Evolutionary conservation across 2,888 invertebrate species (phyloP).

Genomic region (Thereva nobilitata): DNA sequence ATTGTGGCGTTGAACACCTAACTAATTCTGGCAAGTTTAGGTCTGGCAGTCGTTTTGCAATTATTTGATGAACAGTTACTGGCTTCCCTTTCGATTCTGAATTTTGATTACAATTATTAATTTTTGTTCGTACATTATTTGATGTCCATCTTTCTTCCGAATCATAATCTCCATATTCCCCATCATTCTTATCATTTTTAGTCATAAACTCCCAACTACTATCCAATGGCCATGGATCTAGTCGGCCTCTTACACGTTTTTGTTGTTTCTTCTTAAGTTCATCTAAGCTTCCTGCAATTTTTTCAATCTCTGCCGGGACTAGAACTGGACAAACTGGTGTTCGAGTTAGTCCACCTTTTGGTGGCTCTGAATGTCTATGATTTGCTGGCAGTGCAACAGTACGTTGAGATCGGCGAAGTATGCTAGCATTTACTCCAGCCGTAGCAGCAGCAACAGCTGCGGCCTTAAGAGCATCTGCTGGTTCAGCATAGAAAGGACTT

Average conservation of each 20-base stretch:
- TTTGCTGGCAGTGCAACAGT: constrained; percentile 56
- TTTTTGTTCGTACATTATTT: constrained; percentile 39
- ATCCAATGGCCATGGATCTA: constrained; percentile 79
- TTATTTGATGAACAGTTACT: constrained; percentile 77
- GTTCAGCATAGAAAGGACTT: constrained; percentile 88
- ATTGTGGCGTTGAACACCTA: constrained; percentile 63
- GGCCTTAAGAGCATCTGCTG: constrained; percentile 77
- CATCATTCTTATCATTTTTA: constrained; percentile 55
- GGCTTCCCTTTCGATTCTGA: constrained; percentile 58
- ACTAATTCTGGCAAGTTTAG: constrained; percentile 67
- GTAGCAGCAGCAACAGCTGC: constrained; percentile 41
- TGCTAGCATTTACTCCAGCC: constrained; percentile 50
- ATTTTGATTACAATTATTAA: constrained; percentile 43
- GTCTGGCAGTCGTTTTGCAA: constrained; percentile 64
- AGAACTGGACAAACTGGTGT: constrained; percentile 64
- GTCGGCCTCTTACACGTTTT: constrained; percentile 55
- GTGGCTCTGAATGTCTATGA: constrained; percentile 67
- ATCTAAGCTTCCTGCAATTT: constrained; percentile 57
- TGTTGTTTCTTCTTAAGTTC: constrained; percentile 59
- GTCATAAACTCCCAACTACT: constrained; percentile 91
- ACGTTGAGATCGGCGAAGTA: constrained; percentile 55
- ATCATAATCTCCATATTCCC: constrained; percentile 53
- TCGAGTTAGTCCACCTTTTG: constrained; percentile 55
- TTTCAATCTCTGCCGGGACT: constrained; percentile 61
- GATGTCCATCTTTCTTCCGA: constrained; percentile 52